Percentiles rank a stretch among this genome's conserved stretches.
These are phyloP conservation scores for Bujurquina vittata DNA, from an alignment of 2,113 vertebrate genomes.

Conservation along the genomic window DNA sequence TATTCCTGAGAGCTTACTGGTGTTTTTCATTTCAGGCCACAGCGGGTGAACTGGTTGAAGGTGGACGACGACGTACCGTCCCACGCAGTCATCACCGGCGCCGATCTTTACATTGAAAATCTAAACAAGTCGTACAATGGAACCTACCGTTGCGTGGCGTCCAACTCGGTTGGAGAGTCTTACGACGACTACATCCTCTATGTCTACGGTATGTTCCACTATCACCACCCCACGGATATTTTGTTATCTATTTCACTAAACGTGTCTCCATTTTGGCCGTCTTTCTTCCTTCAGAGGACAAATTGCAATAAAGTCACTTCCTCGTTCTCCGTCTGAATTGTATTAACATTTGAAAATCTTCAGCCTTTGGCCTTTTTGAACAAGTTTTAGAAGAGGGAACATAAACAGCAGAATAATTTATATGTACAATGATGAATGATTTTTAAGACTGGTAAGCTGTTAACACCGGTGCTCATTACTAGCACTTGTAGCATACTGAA, in stretches of 20 bases:
- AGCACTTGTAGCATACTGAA: slow-evolving; percentile 13
- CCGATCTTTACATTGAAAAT: slow-evolving; percentile 94
- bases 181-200: slow-evolving; percentile 96
- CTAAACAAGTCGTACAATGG: slow-evolving; percentile 99
- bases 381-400: background rate
- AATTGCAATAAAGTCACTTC: background rate
- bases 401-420: slow-evolving; percentile 6
- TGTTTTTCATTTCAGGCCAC: slow-evolving; percentile 81
- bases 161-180: slow-evolving; percentile 91
- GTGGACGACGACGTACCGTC: slow-evolving; percentile 96
- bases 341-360: background rate
- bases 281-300: background rate
- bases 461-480: slow-evolving; percentile 4
- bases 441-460: background rate
- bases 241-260: background rate
- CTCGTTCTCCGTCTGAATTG: background rate
- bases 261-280: background rate
- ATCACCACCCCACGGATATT: background rate
- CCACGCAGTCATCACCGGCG: slow-evolving; percentile 90
- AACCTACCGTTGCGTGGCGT: slow-evolving; percentile 95
- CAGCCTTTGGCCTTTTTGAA: background rate
- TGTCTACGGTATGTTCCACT: slow-evolving; percentile 90
- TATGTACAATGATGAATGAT: slow-evolving; percentile 7
- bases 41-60: slow-evolving; percentile 92
- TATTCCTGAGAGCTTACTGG: background rate